Base-by-base conservation (phyloP, 2,888 invertebrate genomes). In the Perdita meconis region DNA sequence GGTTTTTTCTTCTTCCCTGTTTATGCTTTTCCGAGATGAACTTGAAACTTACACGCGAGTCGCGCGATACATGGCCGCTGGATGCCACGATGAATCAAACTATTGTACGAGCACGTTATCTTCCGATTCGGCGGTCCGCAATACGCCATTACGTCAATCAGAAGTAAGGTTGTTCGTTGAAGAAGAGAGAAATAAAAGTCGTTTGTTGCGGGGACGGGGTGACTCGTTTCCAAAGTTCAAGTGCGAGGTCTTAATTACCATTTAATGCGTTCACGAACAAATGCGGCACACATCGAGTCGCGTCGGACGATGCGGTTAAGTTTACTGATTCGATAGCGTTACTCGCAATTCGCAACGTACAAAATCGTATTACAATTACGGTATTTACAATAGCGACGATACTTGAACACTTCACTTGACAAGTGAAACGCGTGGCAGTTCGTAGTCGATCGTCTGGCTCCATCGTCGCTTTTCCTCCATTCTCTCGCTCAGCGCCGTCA, bases 401-500 rank as follows among this genome's bases (percentile, higher is more conserved):
- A n/a, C n/a, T n/a, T n/a, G n/a, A n/a, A n/a, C n/a, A n/a, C n/a
- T n/a, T n/a, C n/a, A n/a, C n/a, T n/a, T n/a, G n/a, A n/a, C n/a
- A n/a, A n/a, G n/a, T n/a, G n/a, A n/a, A n/a, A 44, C 16, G 19
- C 1, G 8, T 13, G 13, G 30, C 3, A 30, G 6, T 6, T 44
- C 16, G 10, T 3, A n/a, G 5, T 83, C 78, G 79, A 50, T n/a
- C n/a, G 78, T 83, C 40, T 78, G 83, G 30, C 81, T 76, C 36
- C 57, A 77, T 5, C 57, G 34, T 2, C 38, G 8, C n/a, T 44
- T 22, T 68, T 44, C 0, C 42, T 44, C 50, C 5, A 84, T 53
- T 86, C 94, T 94, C 75, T 93, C 92, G 84, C 94, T 95, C 38
- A 97, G 90, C 0, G 96, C 95, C 30, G 94, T 94, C 69, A 97